Evolutionary conservation across 2,113 vertebrate species (phyloP).

Genomic region (Ardeotis arabs): DNA sequence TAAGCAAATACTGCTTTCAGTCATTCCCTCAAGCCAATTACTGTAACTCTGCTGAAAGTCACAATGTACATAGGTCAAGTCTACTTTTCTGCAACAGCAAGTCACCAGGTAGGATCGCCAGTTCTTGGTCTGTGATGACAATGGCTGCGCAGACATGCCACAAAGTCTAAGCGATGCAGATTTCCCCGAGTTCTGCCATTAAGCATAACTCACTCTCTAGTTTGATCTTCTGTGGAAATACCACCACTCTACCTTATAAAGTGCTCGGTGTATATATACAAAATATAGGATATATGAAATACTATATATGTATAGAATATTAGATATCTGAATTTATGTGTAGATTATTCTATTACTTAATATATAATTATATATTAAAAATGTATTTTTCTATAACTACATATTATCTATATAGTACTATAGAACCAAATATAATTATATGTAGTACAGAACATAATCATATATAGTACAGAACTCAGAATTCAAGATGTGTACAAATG

Average conservation of each 20-base stretch:
- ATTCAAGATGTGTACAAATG: not conserved
- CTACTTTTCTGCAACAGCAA: not conserved
- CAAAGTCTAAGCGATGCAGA: not conserved
- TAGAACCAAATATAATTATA: not conserved
- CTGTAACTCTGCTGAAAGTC: not conserved
- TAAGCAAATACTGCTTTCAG: not conserved
- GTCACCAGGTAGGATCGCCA: not conserved
- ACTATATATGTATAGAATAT: fast-evolving
- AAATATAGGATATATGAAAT: not conserved
- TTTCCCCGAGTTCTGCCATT: not conserved
- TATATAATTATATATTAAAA: too few species aligned
- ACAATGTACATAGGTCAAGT: not conserved
- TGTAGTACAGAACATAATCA: not conserved
- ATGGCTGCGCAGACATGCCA: not conserved
- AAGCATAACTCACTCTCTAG: not conserved
- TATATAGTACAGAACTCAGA: not conserved
- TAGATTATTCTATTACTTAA: too few species aligned
- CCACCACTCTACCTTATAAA: not conserved
- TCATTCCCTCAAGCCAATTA: not conserved
- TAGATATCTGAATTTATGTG: not conserved
- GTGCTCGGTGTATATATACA: not conserved
- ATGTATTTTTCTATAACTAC: not conserved
- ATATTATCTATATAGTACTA: not conserved
- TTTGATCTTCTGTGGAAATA: not conserved
- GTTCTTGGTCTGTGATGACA: not conserved